phyloP scores from a whole-genome alignment of 1,140 invertebrate genomes.

The Chlorops oryzae region DNA sequence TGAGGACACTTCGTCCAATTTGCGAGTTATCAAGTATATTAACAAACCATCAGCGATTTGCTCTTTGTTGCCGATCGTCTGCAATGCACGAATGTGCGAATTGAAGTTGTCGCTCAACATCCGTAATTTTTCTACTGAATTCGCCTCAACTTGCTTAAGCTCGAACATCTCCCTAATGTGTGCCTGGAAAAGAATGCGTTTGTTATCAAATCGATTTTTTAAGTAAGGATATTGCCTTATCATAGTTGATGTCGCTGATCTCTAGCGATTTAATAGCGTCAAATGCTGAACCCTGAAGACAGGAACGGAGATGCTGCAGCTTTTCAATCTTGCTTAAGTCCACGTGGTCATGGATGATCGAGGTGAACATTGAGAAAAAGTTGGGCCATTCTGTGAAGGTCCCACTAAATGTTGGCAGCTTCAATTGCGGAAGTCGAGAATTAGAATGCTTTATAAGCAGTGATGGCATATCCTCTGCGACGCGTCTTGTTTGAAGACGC shows the following conservation, averaged over 20 bases:
- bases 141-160: not conserved
- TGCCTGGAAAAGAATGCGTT: constrained; percentile 9
- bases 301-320: constrained; percentile 3
- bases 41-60: constrained; percentile 1
- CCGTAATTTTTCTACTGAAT: not conserved
- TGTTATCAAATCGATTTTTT: constrained; percentile 10
- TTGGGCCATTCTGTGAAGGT: constrained; percentile 2
- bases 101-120: not conserved
- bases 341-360: not conserved
- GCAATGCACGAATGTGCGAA: constrained; percentile 1
- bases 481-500: no score
- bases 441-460: no score
- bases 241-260: not conserved
- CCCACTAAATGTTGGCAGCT: constrained; percentile 2
- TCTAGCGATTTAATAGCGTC: constrained; percentile 6
- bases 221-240: constrained; percentile 1
- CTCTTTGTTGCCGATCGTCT: not conserved
- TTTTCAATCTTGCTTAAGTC: constrained; percentile 5
- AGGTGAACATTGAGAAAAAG: constrained; percentile 7
- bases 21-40: constrained; percentile 3
- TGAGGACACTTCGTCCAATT: not conserved
- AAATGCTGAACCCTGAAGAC: constrained; percentile 1
- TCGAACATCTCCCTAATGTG: constrained; percentile 4
- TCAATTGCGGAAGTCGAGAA: constrained; percentile 7
- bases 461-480: no score